A percentile compares a stretch with the other conserved stretches of the same genome.
Evolutionary conservation across 2,113 vertebrate species (phyloP).

Genomic region (Brienomyrus brachyistius): DNA sequence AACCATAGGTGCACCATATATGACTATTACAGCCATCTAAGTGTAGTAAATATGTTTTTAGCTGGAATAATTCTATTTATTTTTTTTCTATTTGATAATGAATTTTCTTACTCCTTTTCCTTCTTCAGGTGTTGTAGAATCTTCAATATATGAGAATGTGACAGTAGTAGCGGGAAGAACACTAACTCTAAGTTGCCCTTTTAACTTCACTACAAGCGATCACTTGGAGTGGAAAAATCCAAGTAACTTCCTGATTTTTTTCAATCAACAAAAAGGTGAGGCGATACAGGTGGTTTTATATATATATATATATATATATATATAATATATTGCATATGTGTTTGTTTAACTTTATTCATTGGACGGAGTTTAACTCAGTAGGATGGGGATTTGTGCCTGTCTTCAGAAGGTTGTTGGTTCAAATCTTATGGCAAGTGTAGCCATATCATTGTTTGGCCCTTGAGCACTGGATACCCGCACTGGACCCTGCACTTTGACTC

Average conservation of each 20-base stretch:
- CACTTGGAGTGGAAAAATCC: constrained; percentile 56
- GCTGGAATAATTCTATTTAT: background rate
- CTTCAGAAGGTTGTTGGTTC: background rate
- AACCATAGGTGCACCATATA: background rate
- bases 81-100: background rate
- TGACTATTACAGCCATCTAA: background rate
- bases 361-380: background rate
- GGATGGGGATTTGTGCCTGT: background rate
- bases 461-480: background rate
- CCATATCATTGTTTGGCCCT: background rate
- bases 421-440: background rate
- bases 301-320: background rate
- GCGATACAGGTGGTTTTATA: background rate
- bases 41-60: background rate
- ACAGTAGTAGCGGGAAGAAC: constrained; percentile 46
- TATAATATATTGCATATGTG: background rate
- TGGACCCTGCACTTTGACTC: background rate
- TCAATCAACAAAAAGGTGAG: constrained; percentile 43
- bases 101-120: background rate
- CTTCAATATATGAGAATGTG: constrained; percentile 26
- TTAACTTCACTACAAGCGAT: constrained; percentile 6
- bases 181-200: constrained; percentile 44
- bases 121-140: constrained; percentile 38
- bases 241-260: constrained; percentile 43
- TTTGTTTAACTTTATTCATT: background rate